Base-by-base conservation (phyloP, 2,888 invertebrate genomes). In the Ypsolopha scabrella region DNA sequence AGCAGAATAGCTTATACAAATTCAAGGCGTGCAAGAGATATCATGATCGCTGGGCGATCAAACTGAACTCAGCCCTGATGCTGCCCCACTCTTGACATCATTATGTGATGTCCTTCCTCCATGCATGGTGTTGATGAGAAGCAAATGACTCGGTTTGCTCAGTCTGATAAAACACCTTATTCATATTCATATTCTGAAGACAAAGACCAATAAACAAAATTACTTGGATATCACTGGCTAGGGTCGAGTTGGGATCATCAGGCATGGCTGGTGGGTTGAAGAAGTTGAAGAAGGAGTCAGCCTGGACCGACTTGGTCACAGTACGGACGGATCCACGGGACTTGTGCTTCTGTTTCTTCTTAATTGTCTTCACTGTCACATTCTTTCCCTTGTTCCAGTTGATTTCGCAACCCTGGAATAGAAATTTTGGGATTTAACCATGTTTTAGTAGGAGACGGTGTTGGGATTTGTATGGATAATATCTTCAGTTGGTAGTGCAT, bases 281-380 rank as follows among this genome's bases (percentile, higher is more conserved):
- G 90, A 99, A 99, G 86, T 99, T 99, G 88, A 99, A 99, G 89
- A 99, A 99, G 0, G 98, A 99, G 80, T 99, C 98, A 53, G 95
- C 96, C 70, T 96, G 95, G 60, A 99, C 95, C 51, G 94, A 94
- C 88, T 97, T 98, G 50, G 95, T 95, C 59, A 99, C 93, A n/a
- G 96, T 96, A 67, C 98, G 92, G 54, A 96, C 94, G 0, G 95
- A 93, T 49, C 97, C 97, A 57, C 95, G 91, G 44, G 95, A 95
- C 91, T 98, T 98, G 80, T 99, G 98, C 81, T 99, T 99, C 87
- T 99, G 99, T 83, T 97, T 98, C 90, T 98, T 98, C 77, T 96
- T 96, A 58, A 98, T 93, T 38, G 94, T 94, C 87, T 98, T 98
- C 49, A 98, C 91, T 1, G 99, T 99, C 39, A 99, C 94, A 75